These are phyloP conservation scores for Liodrosophila aerea DNA, from an alignment of 2,888 invertebrate genomes.

Conservation along the genomic window DNA sequence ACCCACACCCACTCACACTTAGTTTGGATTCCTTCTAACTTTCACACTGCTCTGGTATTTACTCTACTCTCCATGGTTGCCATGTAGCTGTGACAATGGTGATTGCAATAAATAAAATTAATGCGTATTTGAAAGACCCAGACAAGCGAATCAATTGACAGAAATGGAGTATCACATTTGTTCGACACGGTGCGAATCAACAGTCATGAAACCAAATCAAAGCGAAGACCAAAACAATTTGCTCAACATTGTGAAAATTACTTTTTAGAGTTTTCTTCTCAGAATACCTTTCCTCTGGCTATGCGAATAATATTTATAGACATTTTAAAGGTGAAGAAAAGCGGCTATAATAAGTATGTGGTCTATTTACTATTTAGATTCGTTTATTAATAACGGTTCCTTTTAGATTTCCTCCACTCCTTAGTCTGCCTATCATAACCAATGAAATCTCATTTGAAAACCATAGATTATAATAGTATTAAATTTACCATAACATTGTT, in stretches of 20 bases:
- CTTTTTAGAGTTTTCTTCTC: neutral
- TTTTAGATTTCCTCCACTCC: too few relatives aligned
- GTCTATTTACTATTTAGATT: too few relatives aligned
- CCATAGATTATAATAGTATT: too few relatives aligned
- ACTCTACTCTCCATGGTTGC: conserved; percentile 64
- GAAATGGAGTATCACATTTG: conserved; percentile 65
- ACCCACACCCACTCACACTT: conserved; percentile 19
- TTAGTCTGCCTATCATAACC: too few relatives aligned
- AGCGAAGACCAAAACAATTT: conserved; percentile 28
- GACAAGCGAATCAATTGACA: conserved; percentile 78
- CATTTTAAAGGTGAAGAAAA: too few relatives aligned
- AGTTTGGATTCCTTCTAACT: conserved; percentile 48
- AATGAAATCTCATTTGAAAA: too few relatives aligned
- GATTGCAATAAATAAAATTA: conserved; percentile 78
- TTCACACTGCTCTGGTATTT: conserved; percentile 49
- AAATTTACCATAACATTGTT: too few relatives aligned
- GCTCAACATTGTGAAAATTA: neutral
- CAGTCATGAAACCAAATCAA: conserved; percentile 16
- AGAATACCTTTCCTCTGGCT: conserved; percentile 15
- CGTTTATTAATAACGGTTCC: too few relatives aligned
- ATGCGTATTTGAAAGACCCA: conserved; percentile 75
- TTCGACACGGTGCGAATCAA: conserved; percentile 34
- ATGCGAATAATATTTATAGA: too few relatives aligned
- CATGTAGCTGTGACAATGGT: conserved; percentile 68
- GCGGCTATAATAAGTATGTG: too few relatives aligned